Conservation (phyloP, 2,113 vertebrate genomes). For the Scytalopus superciliaris region DNA sequence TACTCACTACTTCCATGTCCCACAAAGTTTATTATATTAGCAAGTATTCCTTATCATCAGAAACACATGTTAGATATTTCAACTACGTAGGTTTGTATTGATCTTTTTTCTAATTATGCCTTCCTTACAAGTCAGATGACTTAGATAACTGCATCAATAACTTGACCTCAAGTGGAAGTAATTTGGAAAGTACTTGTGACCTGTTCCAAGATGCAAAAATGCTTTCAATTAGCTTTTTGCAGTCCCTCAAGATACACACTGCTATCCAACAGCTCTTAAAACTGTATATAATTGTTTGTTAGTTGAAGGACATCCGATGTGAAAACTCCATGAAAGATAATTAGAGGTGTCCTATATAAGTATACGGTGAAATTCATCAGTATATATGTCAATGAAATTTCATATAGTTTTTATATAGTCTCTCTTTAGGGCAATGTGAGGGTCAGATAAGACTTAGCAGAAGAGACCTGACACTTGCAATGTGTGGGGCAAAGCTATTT, state of each 20-base stretch:
- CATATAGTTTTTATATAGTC: not conserved
- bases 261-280: not conserved
- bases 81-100: slow-evolving; percentile 2
- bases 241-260: not conserved
- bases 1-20: not conserved
- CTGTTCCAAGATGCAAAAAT: not conserved
- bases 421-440: not conserved
- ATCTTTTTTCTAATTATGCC: slow-evolving; percentile 49
- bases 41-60: not conserved
- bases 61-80: slow-evolving; percentile 28
- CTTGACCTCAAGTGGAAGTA: slow-evolving; percentile 49
- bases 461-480: not conserved
- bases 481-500: not conserved
- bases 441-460: not conserved
- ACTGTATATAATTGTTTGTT: not conserved
- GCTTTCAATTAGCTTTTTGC: slow-evolving; percentile 39
- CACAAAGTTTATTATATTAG: not conserved
- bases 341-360: not conserved
- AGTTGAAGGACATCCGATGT: not conserved
- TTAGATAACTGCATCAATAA: slow-evolving; percentile 40
- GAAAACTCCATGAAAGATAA: not conserved
- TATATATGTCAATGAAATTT: not conserved
- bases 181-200: slow-evolving; percentile 47
- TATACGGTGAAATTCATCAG: not conserved
- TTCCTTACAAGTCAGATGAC: slow-evolving; percentile 32